These are phyloP conservation scores for Eptatretus atami DNA, from an alignment of 2,797 vertebrate species.

Conservation along the genomic window DNA sequence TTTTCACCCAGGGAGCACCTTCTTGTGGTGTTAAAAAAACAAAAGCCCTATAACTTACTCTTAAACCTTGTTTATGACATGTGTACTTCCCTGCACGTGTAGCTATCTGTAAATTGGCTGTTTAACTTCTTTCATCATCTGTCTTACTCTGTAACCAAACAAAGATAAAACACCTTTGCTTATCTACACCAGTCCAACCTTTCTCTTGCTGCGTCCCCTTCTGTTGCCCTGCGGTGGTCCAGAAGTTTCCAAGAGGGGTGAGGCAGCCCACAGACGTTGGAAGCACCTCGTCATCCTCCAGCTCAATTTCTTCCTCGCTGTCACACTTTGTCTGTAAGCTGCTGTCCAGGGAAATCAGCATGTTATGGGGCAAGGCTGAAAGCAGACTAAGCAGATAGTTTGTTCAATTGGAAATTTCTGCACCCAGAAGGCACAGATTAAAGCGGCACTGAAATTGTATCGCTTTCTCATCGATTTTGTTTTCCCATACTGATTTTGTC, in stretches of 20 bases:
- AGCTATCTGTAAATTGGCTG: constrained; percentile 5
- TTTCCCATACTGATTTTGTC: too few relatives aligned
- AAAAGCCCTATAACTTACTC: not conserved
- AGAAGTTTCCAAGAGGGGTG: constrained; percentile 58
- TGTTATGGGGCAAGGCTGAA: too few relatives aligned
- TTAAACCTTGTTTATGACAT: not conserved
- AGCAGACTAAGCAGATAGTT: too few relatives aligned
- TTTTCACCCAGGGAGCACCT: too few relatives aligned
- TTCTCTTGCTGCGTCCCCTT: constrained; percentile 62
- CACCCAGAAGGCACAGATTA: too few relatives aligned
- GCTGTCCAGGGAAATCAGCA: too few relatives aligned
- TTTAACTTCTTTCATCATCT: too few relatives aligned
- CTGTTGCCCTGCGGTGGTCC: constrained; percentile 49
- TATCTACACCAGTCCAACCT: constrained; percentile 20
- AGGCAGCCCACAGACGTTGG: constrained; percentile 55
- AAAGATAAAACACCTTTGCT: constrained; percentile 6
- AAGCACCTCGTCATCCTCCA: constrained; percentile 53
- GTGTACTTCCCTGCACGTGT: not conserved
- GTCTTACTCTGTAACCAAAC: not conserved
- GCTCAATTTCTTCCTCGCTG: constrained; percentile 63
- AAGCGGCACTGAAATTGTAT: too few relatives aligned
- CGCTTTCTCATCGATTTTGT: too few relatives aligned
- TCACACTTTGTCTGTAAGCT: constrained; percentile 18
- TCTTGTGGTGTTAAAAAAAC: too few relatives aligned
- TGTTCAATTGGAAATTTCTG: too few relatives aligned